phyloP scores from a whole-genome alignment of 2,113 vertebrate species.

The Aptenodytes forsteri region DNA sequence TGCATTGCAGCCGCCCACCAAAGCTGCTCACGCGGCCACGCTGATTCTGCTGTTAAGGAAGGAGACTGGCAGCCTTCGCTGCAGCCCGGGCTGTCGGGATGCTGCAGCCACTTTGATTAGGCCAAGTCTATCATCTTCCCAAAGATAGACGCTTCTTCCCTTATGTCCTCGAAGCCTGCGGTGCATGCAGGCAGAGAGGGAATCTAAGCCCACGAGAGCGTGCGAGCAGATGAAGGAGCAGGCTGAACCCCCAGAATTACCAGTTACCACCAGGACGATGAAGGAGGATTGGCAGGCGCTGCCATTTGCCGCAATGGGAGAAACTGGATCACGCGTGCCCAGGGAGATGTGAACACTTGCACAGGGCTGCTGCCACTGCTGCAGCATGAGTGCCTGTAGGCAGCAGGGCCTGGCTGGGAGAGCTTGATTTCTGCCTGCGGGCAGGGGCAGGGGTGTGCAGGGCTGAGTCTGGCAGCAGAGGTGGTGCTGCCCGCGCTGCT shows the following conservation, averaged over 20 bases:
- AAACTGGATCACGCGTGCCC: neutral
- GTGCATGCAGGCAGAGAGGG: neutral
- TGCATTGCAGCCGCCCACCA: fast-evolving
- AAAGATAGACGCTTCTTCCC: neutral
- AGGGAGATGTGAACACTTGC: neutral
- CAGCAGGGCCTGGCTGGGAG: neutral
- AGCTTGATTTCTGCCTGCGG: neutral
- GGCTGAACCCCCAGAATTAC: neutral
- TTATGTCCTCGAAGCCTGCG: neutral
- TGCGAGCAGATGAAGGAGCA: neutral
- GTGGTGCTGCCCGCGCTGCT: neutral
- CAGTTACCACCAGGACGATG: neutral
- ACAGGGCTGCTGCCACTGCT: neutral
- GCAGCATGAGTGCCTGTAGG: fast-evolving
- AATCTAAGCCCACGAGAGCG: neutral
- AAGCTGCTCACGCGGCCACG: neutral
- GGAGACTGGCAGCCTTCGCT: neutral
- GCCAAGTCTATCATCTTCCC: neutral
- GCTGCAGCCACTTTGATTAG: neutral
- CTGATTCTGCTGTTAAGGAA: fast-evolving
- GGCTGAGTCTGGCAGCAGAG: neutral
- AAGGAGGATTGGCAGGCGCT: neutral
- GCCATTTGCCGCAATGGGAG: neutral
- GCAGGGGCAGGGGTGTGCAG: neutral
- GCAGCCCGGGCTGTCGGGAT: neutral